phyloP scores from a whole-genome alignment of 2,888 invertebrate species.

The Cylloceria caligata region DNA sequence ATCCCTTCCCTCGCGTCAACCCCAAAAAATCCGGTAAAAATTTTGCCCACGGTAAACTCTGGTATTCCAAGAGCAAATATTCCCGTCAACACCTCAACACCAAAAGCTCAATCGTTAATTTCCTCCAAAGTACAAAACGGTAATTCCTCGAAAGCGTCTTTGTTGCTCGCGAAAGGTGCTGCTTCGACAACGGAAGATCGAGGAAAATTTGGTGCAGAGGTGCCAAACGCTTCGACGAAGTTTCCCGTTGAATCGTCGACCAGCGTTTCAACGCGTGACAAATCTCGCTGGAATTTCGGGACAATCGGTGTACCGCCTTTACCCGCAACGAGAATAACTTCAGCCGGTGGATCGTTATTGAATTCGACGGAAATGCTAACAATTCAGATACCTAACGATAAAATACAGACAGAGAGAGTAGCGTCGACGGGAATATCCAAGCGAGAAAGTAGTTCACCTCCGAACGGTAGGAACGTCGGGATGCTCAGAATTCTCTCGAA shows the following conservation, averaged over 20 bases:
- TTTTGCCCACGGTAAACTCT: conserved; percentile 6
- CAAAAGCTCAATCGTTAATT: conserved; percentile 22
- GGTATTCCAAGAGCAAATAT: not conserved
- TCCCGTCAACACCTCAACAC: conserved; percentile 19
- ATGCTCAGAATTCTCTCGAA: conserved; percentile 75
- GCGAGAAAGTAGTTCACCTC: not conserved
- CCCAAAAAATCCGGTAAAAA: conserved; percentile 24
- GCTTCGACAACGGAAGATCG: not conserved
- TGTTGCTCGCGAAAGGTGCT: not conserved
- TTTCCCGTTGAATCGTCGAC: not conserved
- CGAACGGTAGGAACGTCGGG: conserved; percentile 8
- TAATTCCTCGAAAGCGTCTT: not conserved
- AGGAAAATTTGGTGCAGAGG: conserved; percentile 1
- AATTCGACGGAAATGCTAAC: conserved; percentile 56
- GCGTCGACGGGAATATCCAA: not conserved
- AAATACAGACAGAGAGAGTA: conserved; percentile 22
- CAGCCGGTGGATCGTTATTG: not conserved
- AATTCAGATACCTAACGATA: conserved; percentile 63
- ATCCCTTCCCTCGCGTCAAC: conserved; percentile 4
- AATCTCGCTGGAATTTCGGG: not conserved
- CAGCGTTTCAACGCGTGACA: not conserved
- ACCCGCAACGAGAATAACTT: not conserved
- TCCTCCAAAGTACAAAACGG: not conserved
- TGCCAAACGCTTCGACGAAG: conserved; percentile 8
- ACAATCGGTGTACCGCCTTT: not conserved